Evolutionary conservation across 2,113 vertebrate species (phyloP).

Genomic region (Reinhardtius hippoglossoides): DNA sequence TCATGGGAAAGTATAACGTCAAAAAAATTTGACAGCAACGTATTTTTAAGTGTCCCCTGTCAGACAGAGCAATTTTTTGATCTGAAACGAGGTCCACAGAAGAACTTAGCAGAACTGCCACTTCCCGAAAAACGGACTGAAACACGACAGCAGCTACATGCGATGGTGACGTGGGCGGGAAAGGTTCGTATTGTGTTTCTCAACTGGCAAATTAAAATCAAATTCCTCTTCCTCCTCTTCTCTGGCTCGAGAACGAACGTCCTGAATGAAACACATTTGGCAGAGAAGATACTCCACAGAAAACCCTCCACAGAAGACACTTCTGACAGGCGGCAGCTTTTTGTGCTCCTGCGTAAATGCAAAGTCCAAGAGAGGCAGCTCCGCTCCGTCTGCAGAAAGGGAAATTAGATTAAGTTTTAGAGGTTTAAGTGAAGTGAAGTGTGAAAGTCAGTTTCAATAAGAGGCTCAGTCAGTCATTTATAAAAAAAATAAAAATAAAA

Average conservation of each 20-base stretch:
- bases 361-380: slow-evolving; percentile 20
- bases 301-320: slow-evolving; percentile 1
- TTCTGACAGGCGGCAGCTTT: slow-evolving; percentile 8
- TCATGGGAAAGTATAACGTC: too few relatives aligned
- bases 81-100: too few relatives aligned
- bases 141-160: too few relatives aligned
- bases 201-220: too few relatives aligned
- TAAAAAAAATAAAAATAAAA: too few relatives aligned
- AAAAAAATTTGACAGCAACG: too few relatives aligned
- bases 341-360: slow-evolving; percentile 13
- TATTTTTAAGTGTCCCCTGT: too few relatives aligned
- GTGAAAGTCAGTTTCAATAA: slow-evolving; percentile 53
- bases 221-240: not conserved
- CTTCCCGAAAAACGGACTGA: too few relatives aligned
- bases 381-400: slow-evolving; percentile 16
- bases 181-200: too few relatives aligned
- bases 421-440: slow-evolving; percentile 53
- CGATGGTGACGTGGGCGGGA: too few relatives aligned
- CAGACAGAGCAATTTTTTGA: too few relatives aligned
- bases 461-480: slow-evolving; percentile 48
- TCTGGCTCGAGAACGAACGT: not conserved
- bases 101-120: too few relatives aligned
- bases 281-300: slow-evolving; percentile 13
- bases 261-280: slow-evolving; percentile 13
- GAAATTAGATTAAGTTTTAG: slow-evolving; percentile 53